Conservation (phyloP, 2,888 invertebrate species). For the Sarcophaga subvicina region DNA sequence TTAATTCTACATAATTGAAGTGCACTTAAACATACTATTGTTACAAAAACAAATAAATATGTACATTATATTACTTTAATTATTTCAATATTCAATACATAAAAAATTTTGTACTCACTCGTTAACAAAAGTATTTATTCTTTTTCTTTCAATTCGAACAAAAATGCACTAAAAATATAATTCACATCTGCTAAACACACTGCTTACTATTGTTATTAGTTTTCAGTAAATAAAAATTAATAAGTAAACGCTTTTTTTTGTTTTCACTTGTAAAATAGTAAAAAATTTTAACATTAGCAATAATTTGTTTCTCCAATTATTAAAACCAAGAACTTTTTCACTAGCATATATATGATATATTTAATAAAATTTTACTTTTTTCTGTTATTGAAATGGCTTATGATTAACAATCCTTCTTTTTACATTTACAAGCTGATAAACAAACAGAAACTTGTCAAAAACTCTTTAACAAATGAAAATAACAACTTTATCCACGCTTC, state of each 20-base stretch:
- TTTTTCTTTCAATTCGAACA: not conserved
- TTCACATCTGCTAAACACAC: too few relatives aligned
- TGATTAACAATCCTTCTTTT: too few relatives aligned
- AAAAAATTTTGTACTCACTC: not conserved
- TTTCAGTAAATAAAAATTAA: not conserved
- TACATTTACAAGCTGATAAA: slow-evolving; percentile 17
- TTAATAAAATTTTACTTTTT: not conserved
- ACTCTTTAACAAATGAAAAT: not conserved
- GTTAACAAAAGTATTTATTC: not conserved
- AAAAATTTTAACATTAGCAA: not conserved
- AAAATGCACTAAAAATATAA: not conserved
- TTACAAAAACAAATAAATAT: not conserved
- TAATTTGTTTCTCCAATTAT: too few relatives aligned
- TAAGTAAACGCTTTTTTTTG: not conserved
- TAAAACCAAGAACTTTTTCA: too few relatives aligned
- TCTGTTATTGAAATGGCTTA: not conserved
- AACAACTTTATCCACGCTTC: slow-evolving; percentile 55
- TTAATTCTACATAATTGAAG: not conserved
- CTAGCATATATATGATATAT: not conserved
- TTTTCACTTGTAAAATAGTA: not conserved
- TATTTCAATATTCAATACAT: not conserved
- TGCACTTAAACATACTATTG: not conserved
- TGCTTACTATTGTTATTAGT: not conserved
- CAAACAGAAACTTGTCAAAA: slow-evolving; percentile 53
- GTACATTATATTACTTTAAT: not conserved